Evolutionary conservation across 1,140 invertebrate genomes (phyloP), one percentile per base, ranked within the genome.

Genomic region (Vanessa tameamea): DNA sequence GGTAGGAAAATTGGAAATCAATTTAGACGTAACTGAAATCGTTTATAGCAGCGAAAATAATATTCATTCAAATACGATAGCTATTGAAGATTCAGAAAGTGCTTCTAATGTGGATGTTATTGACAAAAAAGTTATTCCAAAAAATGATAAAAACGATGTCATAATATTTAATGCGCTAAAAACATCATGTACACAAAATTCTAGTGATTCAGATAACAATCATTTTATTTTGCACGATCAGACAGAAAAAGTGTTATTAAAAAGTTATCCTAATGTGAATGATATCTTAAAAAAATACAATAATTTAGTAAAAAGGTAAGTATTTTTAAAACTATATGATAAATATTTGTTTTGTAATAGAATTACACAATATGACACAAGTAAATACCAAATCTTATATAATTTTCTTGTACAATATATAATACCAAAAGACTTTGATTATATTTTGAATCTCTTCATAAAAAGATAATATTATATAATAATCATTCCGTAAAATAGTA

Each of bases 21-120:
- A 88, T 76, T 69, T 87, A 15, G 80, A 89, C 76, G 37, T 89
- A n/a, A 87, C 82, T 50, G 75, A 81, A 80, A 86, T 82, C 73
- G 50, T 82, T 63, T 70, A 73, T 67, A 73, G 64, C 3, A 76
- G 63, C 14, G 14, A 48, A 47, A 50, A 71, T 48, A 26, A 23
- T 59, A 20, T 26, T 13, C 12, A 59, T 59, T 11, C 23, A 26
- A 26, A 59, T 13, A 26, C 55, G 13, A 13, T 7, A 11, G 15
- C 7, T 31, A n/a, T 26, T 31, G 55, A 59, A 13, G 9, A 59
- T 59, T 26, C 20, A 23, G 3, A 26, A 26, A 4, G 23, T 59
- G 23, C 5, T 26, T 12, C 23, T 59, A 59, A 4, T 31, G 2
- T 26, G 0, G 23, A 59, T 59, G 23, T 13, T 13, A n/a, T 26